A percentile compares a stretch with the other conserved stretches of the same genome.
These are phyloP conservation scores for Lutraria rhynchaena DNA, from an alignment of 1,140 invertebrate genomes.

Conservation along the genomic window DNA sequence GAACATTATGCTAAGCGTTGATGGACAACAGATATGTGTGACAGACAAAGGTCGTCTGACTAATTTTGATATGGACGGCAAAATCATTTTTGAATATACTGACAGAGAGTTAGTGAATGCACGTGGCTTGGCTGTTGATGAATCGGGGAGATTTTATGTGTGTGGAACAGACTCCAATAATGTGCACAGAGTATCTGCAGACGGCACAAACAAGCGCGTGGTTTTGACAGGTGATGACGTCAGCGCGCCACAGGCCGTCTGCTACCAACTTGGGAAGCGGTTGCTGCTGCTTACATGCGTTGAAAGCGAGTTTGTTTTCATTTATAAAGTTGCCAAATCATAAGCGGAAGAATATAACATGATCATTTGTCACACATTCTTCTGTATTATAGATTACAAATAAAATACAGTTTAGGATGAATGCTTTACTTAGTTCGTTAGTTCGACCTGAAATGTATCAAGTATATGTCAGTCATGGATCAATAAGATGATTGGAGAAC, in stretches of 20 bases:
- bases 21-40: slow-evolving; percentile 42
- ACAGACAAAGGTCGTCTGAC: slow-evolving; percentile 40
- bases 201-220: slow-evolving; percentile 16
- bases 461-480: too few relatives aligned
- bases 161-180: slow-evolving; percentile 52
- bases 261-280: slow-evolving; percentile 27
- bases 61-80: slow-evolving; percentile 37
- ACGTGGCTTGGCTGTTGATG: slow-evolving; percentile 30
- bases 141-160: slow-evolving; percentile 40
- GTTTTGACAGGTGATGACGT: slow-evolving; percentile 35
- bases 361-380: too few relatives aligned
- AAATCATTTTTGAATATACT: slow-evolving; percentile 27
- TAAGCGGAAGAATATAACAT: not conserved
- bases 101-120: slow-evolving; percentile 22
- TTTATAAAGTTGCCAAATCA: slow-evolving; percentile 46
- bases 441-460: too few relatives aligned
- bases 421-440: too few relatives aligned
- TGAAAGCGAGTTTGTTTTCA: slow-evolving; percentile 20
- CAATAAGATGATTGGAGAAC: too few relatives aligned
- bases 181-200: slow-evolving; percentile 40
- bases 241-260: slow-evolving; percentile 31
- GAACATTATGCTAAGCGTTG: slow-evolving; percentile 37
- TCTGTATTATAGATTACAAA: too few relatives aligned
- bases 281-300: slow-evolving; percentile 8
- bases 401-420: too few relatives aligned